phyloP scores from a whole-genome alignment of 1,140 invertebrate species.

The Trichonephila inaurata region DNA sequence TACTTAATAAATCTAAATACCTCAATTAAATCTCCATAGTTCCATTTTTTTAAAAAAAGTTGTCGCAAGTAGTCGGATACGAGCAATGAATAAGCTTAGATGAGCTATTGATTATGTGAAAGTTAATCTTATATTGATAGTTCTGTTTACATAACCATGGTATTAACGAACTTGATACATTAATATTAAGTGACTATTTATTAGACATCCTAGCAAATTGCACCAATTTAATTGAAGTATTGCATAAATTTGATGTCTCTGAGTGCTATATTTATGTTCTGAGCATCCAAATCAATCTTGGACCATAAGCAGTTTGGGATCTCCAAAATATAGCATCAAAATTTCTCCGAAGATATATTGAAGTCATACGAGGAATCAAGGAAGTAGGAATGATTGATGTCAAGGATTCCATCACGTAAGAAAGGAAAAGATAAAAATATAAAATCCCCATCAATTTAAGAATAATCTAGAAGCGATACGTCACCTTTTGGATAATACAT shows the following conservation, averaged over 20 bases:
- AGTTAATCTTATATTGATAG: no score
- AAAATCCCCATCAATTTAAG: slow-evolving; percentile 64
- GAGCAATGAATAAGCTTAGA: no score
- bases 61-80: no score
- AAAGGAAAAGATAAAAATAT: slow-evolving; percentile 46
- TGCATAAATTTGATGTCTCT: background rate
- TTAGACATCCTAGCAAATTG: no score
- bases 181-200: no score
- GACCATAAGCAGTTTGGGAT: slow-evolving; percentile 1
- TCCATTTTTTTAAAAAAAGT: no score
- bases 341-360: slow-evolving; percentile 28
- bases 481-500: slow-evolving; percentile 45
- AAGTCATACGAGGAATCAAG: slow-evolving; percentile 44
- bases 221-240: no score
- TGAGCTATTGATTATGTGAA: no score
- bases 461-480: slow-evolving; percentile 52
- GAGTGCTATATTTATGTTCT: background rate
- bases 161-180: no score
- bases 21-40: no score
- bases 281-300: background rate
- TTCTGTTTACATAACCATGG: no score
- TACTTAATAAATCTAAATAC: no score
- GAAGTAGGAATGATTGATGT: slow-evolving; percentile 55
- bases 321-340: slow-evolving; percentile 36
- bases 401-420: slow-evolving; percentile 37